Conservation (phyloP, 2,797 vertebrate species). For the Pampus argenteus region DNA sequence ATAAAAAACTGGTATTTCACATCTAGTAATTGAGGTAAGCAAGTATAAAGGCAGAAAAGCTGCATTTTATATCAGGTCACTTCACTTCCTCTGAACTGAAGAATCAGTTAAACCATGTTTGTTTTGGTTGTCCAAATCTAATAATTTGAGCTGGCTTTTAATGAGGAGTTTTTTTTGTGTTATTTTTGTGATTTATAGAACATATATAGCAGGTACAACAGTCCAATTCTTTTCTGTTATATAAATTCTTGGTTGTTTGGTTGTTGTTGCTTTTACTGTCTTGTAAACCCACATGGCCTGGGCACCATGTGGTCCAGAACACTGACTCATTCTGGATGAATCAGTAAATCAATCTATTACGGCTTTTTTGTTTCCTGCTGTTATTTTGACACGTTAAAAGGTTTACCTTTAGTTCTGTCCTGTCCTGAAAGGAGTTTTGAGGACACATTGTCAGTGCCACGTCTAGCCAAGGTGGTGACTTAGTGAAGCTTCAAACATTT, state of each 20-base stretch:
- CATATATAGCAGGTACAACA: not conserved
- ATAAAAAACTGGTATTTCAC: not conserved
- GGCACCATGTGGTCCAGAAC: not conserved
- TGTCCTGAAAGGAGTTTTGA: slow-evolving; percentile 16
- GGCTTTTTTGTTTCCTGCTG: not conserved
- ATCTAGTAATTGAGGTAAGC: not conserved
- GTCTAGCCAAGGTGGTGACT: slow-evolving; percentile 18
- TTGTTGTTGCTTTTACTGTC: not conserved
- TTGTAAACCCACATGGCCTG: not conserved
- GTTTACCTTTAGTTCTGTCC: slow-evolving; percentile 5
- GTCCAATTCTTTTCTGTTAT: not conserved
- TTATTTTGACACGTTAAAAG: slow-evolving; percentile 11
- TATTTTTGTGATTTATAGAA: not conserved
- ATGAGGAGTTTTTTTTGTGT: not conserved
- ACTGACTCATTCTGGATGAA: not conserved
- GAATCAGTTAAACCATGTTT: too few species aligned
- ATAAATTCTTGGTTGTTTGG: not conserved
- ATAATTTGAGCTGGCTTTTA: not conserved
- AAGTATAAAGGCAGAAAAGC: not conserved
- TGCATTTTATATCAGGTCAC: too few species aligned
- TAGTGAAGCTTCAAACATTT: slow-evolving; percentile 10
- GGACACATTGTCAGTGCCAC: slow-evolving; percentile 10
- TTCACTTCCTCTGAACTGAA: too few species aligned
- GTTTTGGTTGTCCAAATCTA: not conserved
- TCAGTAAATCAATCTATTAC: not conserved